Conservation (phyloP, 1,140 invertebrate species). For the Philaenus spumarius region DNA sequence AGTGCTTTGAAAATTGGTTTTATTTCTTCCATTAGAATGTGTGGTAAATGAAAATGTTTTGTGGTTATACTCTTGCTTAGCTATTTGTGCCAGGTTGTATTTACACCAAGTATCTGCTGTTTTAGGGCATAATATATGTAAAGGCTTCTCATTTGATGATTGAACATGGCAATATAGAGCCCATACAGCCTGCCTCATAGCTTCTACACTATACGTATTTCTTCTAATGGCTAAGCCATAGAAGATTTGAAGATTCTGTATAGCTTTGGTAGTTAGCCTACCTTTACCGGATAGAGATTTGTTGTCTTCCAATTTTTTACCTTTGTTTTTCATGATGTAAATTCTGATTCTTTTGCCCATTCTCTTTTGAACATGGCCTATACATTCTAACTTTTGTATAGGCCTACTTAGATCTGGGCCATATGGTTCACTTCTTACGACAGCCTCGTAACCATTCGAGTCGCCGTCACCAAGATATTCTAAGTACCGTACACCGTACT, state of each 20-base stretch:
- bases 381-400: slow-evolving; percentile 24
- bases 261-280: slow-evolving; percentile 17
- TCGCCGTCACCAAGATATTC: slow-evolving; percentile 23
- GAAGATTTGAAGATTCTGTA: too few relatives aligned
- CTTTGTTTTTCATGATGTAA: neutral
- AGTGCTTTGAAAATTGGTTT: slow-evolving; percentile 25
- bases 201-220: slow-evolving; percentile 18
- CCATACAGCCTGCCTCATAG: slow-evolving; percentile 19
- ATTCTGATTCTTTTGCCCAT: slow-evolving; percentile 15
- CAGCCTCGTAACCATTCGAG: slow-evolving; percentile 13
- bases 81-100: too few relatives aligned
- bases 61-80: too few relatives aligned
- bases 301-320: neutral
- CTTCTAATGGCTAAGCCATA: slow-evolving; percentile 22
- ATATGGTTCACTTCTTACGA: slow-evolving; percentile 15
- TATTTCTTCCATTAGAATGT: slow-evolving; percentile 17
- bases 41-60: slow-evolving; percentile 2
- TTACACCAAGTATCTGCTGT: slow-evolving; percentile 33
- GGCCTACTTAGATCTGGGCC: slow-evolving; percentile 11
- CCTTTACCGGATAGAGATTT: slow-evolving; percentile 15
- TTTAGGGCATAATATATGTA: slow-evolving; percentile 30
- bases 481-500: slow-evolving; percentile 13
- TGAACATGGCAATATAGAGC: slow-evolving; percentile 15
- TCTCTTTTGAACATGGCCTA: too few relatives aligned
- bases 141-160: slow-evolving; percentile 11